phyloP scores from a whole-genome alignment of 2,888 invertebrate species.

The Eupithecia abbreviata region DNA sequence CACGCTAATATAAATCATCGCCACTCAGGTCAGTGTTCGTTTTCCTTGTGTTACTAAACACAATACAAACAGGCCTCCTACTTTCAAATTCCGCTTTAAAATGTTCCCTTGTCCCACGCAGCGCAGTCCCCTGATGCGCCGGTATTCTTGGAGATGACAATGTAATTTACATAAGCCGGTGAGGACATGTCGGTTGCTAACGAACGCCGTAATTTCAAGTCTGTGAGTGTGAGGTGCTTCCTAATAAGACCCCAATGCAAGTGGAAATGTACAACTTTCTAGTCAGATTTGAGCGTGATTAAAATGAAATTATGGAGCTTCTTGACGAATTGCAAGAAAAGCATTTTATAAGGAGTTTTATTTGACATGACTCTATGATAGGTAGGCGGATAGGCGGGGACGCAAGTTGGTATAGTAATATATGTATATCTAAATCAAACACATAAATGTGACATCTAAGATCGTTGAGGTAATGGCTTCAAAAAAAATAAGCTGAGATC shows the following conservation, averaged over 20 bases:
- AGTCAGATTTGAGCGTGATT: background rate
- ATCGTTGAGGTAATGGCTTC: no score
- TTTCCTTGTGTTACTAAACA: background rate
- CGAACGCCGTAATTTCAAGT: slow-evolving; percentile 50
- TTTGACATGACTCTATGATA: background rate
- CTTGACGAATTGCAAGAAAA: background rate
- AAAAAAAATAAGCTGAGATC: no score
- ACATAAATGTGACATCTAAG: no score
- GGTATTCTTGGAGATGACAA: slow-evolving; percentile 68
- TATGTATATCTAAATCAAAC: no score
- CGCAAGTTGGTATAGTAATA: no score
- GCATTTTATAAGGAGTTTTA: background rate
- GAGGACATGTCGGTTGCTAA: slow-evolving; percentile 55
- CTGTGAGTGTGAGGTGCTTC: slow-evolving; percentile 23
- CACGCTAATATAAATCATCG: background rate
- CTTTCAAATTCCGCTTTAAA: slow-evolving; percentile 5
- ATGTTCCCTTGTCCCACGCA: slow-evolving; percentile 15
- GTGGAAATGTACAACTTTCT: slow-evolving; percentile 12
- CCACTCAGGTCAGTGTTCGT: background rate
- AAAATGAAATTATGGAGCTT: background rate
- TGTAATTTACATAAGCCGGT: slow-evolving; percentile 71
- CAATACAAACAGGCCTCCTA: background rate
- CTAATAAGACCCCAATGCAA: slow-evolving; percentile 14
- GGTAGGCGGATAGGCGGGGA: background rate
- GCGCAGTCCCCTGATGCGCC: slow-evolving; percentile 53